These are phyloP conservation scores for Wasmannia auropunctata DNA, from an alignment of 1,140 invertebrate species.

Conservation along the genomic window DNA sequence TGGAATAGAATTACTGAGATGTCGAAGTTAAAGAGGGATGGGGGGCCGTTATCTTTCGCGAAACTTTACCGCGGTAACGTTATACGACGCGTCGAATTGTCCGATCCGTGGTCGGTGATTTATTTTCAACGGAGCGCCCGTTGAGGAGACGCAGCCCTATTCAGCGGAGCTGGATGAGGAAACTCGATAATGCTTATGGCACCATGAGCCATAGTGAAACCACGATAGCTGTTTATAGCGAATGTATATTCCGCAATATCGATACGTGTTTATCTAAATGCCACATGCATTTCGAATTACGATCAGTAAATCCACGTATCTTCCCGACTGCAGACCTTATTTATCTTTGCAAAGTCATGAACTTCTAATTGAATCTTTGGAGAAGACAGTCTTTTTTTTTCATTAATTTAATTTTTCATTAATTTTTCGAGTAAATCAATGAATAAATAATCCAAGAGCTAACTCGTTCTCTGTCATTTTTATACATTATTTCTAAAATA, in stretches of 20 bases:
- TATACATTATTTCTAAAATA: not conserved
- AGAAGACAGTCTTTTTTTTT: not conserved
- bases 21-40: not conserved
- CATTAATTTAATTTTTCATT: not conserved
- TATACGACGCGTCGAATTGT: not conserved
- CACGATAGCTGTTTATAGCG: slow-evolving; percentile 39
- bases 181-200: slow-evolving; percentile 57
- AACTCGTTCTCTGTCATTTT: not conserved
- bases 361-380: not conserved
- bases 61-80: not conserved
- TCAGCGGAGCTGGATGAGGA: slow-evolving; percentile 4
- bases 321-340: not conserved
- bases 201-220: slow-evolving; percentile 42
- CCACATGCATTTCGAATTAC: slow-evolving; percentile 14
- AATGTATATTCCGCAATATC: slow-evolving; percentile 59
- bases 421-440: not conserved
- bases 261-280: slow-evolving; percentile 52
- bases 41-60: slow-evolving; percentile 8
- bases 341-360: not conserved
- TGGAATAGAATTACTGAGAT: slow-evolving; percentile 7
- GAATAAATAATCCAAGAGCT: not conserved
- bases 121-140: slow-evolving; percentile 22
- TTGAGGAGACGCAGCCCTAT: slow-evolving; percentile 2
- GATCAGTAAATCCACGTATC: not conserved
- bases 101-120: slow-evolving; percentile 21